Evolutionary conservation across 1,140 invertebrate genomes (phyloP).

Genomic region (Rhyzopertha dominica): DNA sequence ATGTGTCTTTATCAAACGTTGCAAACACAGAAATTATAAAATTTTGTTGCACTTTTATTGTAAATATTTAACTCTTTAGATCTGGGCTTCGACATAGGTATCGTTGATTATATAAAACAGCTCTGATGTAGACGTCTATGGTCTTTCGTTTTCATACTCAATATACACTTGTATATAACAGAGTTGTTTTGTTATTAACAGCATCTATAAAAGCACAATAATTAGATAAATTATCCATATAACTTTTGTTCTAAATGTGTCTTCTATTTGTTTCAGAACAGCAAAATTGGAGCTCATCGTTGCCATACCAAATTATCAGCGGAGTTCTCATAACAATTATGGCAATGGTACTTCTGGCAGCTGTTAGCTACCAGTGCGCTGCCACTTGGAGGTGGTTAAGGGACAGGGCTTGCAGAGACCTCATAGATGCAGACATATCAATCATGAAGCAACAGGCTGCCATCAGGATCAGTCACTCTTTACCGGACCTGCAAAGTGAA

Average conservation of each 20-base stretch:
- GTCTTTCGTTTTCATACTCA: too few relatives aligned
- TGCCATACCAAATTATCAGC: constrained; percentile 50
- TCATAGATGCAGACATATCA: constrained; percentile 52
- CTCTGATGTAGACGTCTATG: too few relatives aligned
- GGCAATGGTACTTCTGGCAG: constrained; percentile 60
- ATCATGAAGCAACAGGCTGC: constrained; percentile 57
- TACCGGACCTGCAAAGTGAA: constrained; percentile 67
- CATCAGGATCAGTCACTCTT: constrained; percentile 67
- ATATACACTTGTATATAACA: too few relatives aligned
- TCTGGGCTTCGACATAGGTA: too few relatives aligned
- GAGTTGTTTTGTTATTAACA: too few relatives aligned
- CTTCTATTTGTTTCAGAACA: constrained; percentile 12
- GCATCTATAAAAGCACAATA: too few relatives aligned
- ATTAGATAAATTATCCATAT: too few relatives aligned
- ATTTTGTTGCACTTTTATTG: too few relatives aligned
- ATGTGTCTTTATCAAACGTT: too few relatives aligned
- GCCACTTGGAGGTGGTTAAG: constrained; percentile 65
- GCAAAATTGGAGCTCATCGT: constrained; percentile 47
- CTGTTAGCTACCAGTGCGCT: constrained; percentile 65
- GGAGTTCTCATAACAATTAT: constrained; percentile 56
- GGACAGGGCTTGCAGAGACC: constrained; percentile 51
- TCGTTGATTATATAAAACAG: too few relatives aligned
- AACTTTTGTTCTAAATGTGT: neutral
- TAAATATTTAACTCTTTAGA: too few relatives aligned
- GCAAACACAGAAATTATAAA: too few relatives aligned